Conservation (phyloP, 1,140 invertebrate genomes). For the Papilio polytes region DNA sequence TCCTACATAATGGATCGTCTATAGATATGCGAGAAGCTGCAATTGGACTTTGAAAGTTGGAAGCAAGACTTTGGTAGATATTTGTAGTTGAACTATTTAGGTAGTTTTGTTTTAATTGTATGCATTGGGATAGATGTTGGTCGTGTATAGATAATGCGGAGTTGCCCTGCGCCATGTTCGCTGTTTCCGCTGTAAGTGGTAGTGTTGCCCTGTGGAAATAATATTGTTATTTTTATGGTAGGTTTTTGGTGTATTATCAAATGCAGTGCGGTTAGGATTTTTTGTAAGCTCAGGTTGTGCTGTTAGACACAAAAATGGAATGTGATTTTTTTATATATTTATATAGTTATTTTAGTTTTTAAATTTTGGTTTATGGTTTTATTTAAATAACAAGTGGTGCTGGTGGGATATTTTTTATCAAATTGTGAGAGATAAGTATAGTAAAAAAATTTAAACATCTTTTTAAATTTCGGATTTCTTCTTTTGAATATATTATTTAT, state of each 20-base stretch:
- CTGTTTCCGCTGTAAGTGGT: conserved; percentile 87
- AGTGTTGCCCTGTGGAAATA: conserved; percentile 87
- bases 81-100: conserved; percentile 75
- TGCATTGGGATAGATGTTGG: conserved; percentile 84
- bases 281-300: conserved; percentile 60
- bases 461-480: not conserved
- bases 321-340: conserved; percentile 42
- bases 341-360: conserved; percentile 47
- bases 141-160: conserved; percentile 79
- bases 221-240: conserved; percentile 45
- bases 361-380: conserved; percentile 49
- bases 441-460: not conserved
- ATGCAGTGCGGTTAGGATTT: conserved; percentile 64
- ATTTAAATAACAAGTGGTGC: conserved; percentile 78
- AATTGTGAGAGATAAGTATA: conserved; percentile 39
- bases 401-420: conserved; percentile 51
- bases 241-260: conserved; percentile 35
- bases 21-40: conserved; percentile 68
- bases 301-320: conserved; percentile 68
- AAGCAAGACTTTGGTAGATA: conserved; percentile 72
- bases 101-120: conserved; percentile 81
- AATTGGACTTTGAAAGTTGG: conserved; percentile 68
- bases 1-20: conserved; percentile 71
- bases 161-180: conserved; percentile 82
- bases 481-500: not conserved